phyloP scores from a whole-genome alignment of 2,113 vertebrate species.

The Aptenodytes patagonicus region DNA sequence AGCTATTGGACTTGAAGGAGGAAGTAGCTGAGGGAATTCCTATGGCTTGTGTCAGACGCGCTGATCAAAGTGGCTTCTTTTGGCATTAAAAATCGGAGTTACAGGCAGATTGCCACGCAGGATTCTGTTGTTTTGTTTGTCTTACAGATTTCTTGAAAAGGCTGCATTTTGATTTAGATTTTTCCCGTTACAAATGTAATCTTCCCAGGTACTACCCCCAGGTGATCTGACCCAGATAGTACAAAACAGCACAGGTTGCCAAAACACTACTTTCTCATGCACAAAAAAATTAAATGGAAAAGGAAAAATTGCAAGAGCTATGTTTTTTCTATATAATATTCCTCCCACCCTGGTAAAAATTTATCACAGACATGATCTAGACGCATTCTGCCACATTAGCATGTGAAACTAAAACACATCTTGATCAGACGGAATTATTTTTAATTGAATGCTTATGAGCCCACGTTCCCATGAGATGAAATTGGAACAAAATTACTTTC shows the following conservation, averaged over 20 bases:
- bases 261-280: neutral
- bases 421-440: neutral
- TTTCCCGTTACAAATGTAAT: neutral
- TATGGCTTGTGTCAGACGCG: neutral
- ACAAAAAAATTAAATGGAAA: neutral
- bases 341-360: neutral
- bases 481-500: constrained; percentile 48
- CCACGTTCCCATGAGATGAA: constrained; percentile 23
- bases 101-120: neutral
- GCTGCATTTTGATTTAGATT: neutral
- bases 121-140: neutral
- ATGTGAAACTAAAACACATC: constrained; percentile 14
- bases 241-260: neutral
- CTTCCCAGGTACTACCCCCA: neutral
- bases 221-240: neutral
- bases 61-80: neutral
- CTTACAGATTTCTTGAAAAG: neutral
- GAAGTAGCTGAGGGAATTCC: constrained; percentile 15
- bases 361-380: neutral
- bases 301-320: neutral
- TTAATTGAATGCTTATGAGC: constrained; percentile 45
- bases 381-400: neutral
- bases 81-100: neutral
- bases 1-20: neutral
- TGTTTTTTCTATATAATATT: neutral